Evolutionary conservation across 2,888 invertebrate species (phyloP).

Genomic region (Monochamus alternatus): DNA sequence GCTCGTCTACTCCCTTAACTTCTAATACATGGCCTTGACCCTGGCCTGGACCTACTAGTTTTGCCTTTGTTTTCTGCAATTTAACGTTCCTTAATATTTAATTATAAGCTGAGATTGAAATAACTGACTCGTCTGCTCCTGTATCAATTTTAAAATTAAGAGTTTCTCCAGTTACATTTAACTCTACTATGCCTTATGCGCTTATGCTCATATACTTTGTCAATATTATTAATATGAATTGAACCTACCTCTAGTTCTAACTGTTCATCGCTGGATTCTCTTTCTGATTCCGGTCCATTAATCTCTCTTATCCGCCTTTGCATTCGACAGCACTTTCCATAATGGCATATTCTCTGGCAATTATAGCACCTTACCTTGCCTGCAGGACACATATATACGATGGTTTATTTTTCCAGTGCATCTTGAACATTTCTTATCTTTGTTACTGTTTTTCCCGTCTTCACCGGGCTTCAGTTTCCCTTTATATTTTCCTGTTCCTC

Average conservation of each 20-base stretch:
- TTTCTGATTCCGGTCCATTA: too few species aligned
- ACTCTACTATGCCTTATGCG: not conserved
- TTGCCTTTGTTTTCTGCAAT: not conserved
- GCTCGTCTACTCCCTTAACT: not conserved
- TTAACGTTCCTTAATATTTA: not conserved
- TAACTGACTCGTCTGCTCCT: too few species aligned
- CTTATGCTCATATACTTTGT: not conserved
- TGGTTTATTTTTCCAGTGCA: not conserved
- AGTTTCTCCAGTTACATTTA: not conserved
- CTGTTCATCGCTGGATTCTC: too few species aligned
- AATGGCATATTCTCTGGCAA: too few species aligned
- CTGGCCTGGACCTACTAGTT: not conserved
- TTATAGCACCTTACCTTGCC: too few species aligned
- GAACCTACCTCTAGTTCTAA: not conserved
- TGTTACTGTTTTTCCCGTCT: not conserved
- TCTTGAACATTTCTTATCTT: not conserved
- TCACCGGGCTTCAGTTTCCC: too few species aligned
- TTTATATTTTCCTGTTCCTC: too few species aligned
- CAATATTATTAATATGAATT: not conserved
- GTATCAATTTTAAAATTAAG: conserved; percentile 1
- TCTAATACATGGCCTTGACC: not conserved
- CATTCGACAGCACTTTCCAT: too few species aligned
- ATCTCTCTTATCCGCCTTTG: too few species aligned
- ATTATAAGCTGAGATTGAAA: not conserved
- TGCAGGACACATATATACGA: too few species aligned